Evolutionary conservation across 2,888 invertebrate species (phyloP), one percentile per base, ranked within the genome.

Genomic region (Tyria jacobaeae): DNA sequence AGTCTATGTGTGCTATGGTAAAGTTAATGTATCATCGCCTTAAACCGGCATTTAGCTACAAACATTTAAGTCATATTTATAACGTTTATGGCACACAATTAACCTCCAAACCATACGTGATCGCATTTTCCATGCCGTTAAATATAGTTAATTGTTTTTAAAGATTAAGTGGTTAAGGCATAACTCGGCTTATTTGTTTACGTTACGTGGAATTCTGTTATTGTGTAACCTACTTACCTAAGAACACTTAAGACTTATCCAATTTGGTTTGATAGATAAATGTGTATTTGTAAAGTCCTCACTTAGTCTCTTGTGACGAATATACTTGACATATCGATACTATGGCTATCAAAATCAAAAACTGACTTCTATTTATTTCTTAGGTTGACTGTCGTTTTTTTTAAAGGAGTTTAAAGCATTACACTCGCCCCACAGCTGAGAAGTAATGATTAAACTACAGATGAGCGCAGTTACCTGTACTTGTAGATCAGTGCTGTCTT

Each of bases 81-180:
- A 59, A 25, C 49, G 48, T 35, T 51, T 35, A 35, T 62, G 48
- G 63, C 54, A 55, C 49, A 51, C 62, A 70, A 59, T 69, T 54
- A 57, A 59, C 52, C 39, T 62, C 52, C 35, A 53, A 55, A 53
- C 58, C 65, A 61, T 58, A 57, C 57, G 54, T 58, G 60, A 62
- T 47, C 63, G 67, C 60, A 64, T 57, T 66, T 72, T 64, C 72
- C 68, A 68, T 67, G 37, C 49, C 48, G 53, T 63, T 70, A 53
- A 75, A 44, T 68, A 60, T 57, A 27, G 54, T 56, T 71, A 66
- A 78, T 71, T 73, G 66, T 68, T 66, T 69, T 48, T 65, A 73
- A 68, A 67, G 55, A 75, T 72, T 68, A 64, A 53, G 57, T 68
- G 57, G 57, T 63, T 62, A 52, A 57, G 27, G 48, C 54, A 58